Conservation (phyloP, 2,797 vertebrate genomes). For the Tympanoctomys barrerae region DNA sequence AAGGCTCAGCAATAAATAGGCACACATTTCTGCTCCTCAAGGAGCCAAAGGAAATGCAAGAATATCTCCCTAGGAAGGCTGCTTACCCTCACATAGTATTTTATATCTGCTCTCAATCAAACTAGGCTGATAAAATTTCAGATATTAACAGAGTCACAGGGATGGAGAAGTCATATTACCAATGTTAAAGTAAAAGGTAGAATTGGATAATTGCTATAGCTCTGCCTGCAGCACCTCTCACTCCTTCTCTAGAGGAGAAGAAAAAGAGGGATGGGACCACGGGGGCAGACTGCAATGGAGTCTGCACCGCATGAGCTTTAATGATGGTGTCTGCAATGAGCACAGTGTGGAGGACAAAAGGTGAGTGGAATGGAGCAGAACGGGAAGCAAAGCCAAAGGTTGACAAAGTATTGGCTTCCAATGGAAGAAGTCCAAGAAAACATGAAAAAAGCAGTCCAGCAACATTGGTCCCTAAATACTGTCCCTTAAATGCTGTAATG, state of each 20-base stretch:
- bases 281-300: not conserved
- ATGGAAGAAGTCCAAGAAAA: conserved; percentile 48
- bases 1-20: conserved; percentile 72
- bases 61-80: conserved; percentile 64
- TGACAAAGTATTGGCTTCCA: conserved; percentile 65
- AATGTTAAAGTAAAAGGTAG: conserved; percentile 10
- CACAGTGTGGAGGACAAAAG: conserved; percentile 46
- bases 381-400: conserved; percentile 65
- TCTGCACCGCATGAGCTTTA: not conserved
- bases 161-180: conserved; percentile 31
- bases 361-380: conserved; percentile 60
- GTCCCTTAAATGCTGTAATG: conserved; percentile 61
- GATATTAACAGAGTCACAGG: conserved; percentile 26
- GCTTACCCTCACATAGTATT: conserved; percentile 46
- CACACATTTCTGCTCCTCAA: conserved; percentile 63
- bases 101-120: conserved; percentile 75
- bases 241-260: not conserved
- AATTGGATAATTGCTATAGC: not conserved
- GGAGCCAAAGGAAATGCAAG: conserved; percentile 64
- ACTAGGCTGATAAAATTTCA: conserved; percentile 58
- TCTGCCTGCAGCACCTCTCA: not conserved
- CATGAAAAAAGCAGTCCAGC: conserved; percentile 62
- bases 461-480: conserved; percentile 47
- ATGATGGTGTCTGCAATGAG: conserved; percentile 56
- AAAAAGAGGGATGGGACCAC: not conserved